Evolutionary conservation across 1,140 invertebrate species (phyloP).

Genomic region (Caenorhabditis brenneri): DNA sequence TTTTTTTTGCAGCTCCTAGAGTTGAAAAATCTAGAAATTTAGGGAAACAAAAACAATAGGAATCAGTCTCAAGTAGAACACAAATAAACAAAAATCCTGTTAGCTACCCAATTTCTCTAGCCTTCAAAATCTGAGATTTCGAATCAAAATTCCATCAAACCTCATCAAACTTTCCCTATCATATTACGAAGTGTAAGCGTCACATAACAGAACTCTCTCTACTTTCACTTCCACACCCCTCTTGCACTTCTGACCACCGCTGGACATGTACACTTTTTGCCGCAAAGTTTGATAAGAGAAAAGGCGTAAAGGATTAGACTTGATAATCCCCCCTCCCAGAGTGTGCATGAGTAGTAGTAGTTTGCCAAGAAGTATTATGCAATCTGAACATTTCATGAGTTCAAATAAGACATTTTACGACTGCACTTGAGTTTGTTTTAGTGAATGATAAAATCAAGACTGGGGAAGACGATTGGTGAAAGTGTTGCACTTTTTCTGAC

Average conservation of each 20-base stretch:
- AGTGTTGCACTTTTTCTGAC: neutral
- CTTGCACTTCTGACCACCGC: neutral
- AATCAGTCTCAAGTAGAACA: no score
- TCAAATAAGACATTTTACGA: constrained; percentile 8
- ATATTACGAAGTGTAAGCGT: neutral
- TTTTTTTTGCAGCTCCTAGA: no score
- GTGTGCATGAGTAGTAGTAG: neutral
- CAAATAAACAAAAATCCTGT: no score
- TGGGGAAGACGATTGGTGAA: no score
- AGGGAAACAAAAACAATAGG: no score
- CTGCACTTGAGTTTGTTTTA: constrained; percentile 6
- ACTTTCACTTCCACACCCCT: neutral
- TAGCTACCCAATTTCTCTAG: no score
- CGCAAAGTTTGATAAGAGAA: neutral
- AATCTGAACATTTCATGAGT: constrained; percentile 18
- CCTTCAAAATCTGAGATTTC: neutral
- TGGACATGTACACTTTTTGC: neutral
- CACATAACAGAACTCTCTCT: neutral
- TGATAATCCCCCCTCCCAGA: neutral
- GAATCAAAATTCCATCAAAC: neutral
- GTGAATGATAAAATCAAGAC: constrained; percentile 29
- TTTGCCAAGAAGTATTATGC: neutral
- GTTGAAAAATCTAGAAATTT: no score
- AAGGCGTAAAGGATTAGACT: neutral
- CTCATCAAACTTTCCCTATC: neutral